phyloP scores from a whole-genome alignment of 2,797 vertebrate species.

The Neoniphon sammara region DNA sequence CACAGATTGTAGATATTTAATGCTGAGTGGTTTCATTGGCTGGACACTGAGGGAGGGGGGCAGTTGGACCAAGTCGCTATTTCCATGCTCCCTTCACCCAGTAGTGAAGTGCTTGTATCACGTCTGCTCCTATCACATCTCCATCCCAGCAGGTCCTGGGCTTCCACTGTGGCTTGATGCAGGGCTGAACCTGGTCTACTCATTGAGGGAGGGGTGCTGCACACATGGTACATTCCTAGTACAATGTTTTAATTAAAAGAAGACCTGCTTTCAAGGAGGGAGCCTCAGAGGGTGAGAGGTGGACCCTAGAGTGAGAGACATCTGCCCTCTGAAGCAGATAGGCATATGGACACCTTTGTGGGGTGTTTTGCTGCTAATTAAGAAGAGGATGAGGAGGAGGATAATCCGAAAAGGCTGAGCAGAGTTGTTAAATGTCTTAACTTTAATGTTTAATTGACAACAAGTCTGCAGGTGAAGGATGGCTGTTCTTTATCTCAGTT shows the following conservation, averaged over 20 bases:
- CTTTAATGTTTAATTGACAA: constrained; percentile 10
- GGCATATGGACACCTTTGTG: constrained; percentile 80
- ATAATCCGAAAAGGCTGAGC: constrained; percentile 15
- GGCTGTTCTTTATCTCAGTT: background rate
- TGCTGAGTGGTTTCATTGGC: constrained; percentile 30
- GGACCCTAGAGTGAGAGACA: constrained; percentile 77
- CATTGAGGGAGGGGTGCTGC: constrained; percentile 39
- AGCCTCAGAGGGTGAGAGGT: constrained; percentile 69
- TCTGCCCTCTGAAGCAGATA: constrained; percentile 77
- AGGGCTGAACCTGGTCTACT: constrained; percentile 49
- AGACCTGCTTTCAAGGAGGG: constrained; percentile 64
- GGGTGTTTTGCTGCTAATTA: constrained; percentile 71
- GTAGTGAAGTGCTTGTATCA: constrained; percentile 71
- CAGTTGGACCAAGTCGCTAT: constrained; percentile 46
- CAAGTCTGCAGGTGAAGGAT: constrained; percentile 11
- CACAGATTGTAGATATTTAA: background rate
- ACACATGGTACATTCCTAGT: constrained; percentile 51
- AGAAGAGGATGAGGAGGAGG: constrained; percentile 55
- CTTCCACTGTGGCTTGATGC: constrained; percentile 45
- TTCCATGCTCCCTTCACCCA: constrained; percentile 54
- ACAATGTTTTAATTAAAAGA: constrained; percentile 82
- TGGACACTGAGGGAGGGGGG: constrained; percentile 34
- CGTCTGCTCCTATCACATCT: constrained; percentile 76
- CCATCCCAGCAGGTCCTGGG: constrained; percentile 58
- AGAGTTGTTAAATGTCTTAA: constrained; percentile 31